Base-by-base conservation (phyloP, 2,888 invertebrate genomes). In the Acanthococcus lagerstroemiae region DNA sequence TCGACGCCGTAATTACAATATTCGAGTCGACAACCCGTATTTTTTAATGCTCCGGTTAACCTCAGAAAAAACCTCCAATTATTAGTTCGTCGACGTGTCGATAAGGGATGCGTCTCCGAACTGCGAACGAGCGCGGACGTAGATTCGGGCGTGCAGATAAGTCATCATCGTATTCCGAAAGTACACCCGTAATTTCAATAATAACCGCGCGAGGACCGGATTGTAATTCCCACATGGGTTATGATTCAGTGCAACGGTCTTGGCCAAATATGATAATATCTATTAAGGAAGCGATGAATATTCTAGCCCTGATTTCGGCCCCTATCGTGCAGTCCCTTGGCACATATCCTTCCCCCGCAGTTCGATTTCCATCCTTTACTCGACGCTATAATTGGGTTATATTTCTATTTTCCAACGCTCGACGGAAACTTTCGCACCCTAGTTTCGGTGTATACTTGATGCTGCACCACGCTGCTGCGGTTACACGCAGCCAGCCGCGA, bases 231-330 rank as follows among this genome's bases (percentile, higher is more conserved):
- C 60, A 48, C 37, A 65, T 50, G 67, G 67, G 60, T 67, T 67
- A 65, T 67, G 65, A 58, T 27, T 58, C 65, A 46, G 65, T 46
- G 52, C 54, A 56, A 66, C 65, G 67, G 65, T 55, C 68, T 54
- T 56, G 63, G 54, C 61, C 52, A 61, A 52, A 61, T 61, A 61
- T 61, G 61, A 61, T 61, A 61, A 61, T 61, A 61, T 61, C 61
- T 61, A 61, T 61, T 61, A 61, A 61, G 61, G 61, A 61, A 61
- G 50, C 61, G 50, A 61, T 61, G 61, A 61, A 61, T 61, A 61
- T 61, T 61, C 61, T 61, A 52, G 61, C 61, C 61, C 61, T 61
- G 61, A 61, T 61, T 61, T 61, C 50, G 22, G 24, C 57, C 57
- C 57, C 44, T 57, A 57, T 45, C 57, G 57, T 45, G 30, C 44